Evolutionary conservation across 2,888 invertebrate genomes (phyloP).

Genomic region (Mayetiola destructor): DNA sequence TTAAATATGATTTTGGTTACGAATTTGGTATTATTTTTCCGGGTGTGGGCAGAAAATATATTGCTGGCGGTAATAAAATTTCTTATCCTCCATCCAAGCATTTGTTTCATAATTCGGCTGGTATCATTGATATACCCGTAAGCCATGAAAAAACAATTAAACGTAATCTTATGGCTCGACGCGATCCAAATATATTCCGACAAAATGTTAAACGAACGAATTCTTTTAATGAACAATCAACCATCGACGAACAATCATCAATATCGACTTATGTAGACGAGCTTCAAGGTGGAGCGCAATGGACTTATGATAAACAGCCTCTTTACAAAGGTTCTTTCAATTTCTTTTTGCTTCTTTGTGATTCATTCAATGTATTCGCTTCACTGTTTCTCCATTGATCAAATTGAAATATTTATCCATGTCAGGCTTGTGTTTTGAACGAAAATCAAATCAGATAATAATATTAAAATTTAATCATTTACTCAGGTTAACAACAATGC

Average conservation of each 20-base stretch:
- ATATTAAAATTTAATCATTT: no score
- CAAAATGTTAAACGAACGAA: constrained; percentile 29
- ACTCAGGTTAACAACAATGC: no score
- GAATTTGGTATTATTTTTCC: constrained; percentile 61
- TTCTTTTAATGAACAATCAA: constrained; percentile 23
- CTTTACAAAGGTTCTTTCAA: no score
- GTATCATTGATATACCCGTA: constrained; percentile 50
- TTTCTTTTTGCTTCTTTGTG: no score
- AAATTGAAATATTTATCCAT: no score
- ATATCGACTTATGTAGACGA: constrained; percentile 33
- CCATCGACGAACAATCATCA: constrained; percentile 33
- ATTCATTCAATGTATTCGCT: no score
- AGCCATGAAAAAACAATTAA: constrained; percentile 43
- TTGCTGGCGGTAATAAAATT: constrained; percentile 24
- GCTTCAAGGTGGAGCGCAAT: constrained; percentile 22
- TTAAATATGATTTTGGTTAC: constrained; percentile 69
- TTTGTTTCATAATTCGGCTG: constrained; percentile 6
- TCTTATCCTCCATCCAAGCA: neutral
- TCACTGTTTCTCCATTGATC: no score
- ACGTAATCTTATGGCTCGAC: constrained; percentile 26
- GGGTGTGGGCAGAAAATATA: constrained; percentile 43
- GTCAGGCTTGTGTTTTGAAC: no score
- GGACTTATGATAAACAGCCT: constrained; percentile 19
- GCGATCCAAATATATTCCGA: no score
- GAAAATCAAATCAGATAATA: no score